phyloP scores from a whole-genome alignment of 30 jellyfish, hydroid and myxozoan genomes.

The Aurelia sp. region DNA sequence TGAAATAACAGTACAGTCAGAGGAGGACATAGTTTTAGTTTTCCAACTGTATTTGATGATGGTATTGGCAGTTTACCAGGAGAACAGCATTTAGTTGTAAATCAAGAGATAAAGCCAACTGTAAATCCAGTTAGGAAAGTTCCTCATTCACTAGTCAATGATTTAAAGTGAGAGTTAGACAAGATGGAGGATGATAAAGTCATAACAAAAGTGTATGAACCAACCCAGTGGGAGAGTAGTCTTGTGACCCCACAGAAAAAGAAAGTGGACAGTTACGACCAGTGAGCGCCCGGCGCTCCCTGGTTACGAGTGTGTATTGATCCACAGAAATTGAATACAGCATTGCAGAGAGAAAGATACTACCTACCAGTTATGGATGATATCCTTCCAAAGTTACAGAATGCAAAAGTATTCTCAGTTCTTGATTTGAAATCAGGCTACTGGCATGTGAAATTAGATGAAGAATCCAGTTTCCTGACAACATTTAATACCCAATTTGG shows the following conservation, averaged over 20 bases:
- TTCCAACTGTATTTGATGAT: too few species aligned
- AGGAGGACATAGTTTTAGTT: too few species aligned
- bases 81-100: constrained; percentile 56
- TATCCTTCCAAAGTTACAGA: constrained; percentile 56
- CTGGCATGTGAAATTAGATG: constrained; percentile 61
- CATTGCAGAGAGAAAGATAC: constrained; percentile 54
- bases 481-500: constrained; percentile 55
- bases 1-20: too few species aligned
- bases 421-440: constrained; percentile 64
- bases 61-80: constrained; percentile 56
- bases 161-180: constrained; percentile 40
- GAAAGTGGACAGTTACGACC: constrained; percentile 42
- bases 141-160: constrained; percentile 53
- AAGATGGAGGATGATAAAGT: constrained; percentile 47
- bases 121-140: constrained; percentile 55
- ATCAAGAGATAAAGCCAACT: constrained; percentile 53
- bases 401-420: constrained; percentile 63
- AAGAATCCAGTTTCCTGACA: constrained; percentile 59
- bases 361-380: constrained; percentile 57
- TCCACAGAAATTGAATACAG: constrained; percentile 59
- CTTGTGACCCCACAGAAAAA: constrained; percentile 51
- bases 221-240: constrained; percentile 52
- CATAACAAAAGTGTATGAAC: constrained; percentile 50
- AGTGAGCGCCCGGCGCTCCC: too few species aligned
- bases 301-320: constrained; percentile 59